A percentile compares a stretch with the other conserved stretches of the same genome.
Evolutionary conservation across 2,888 invertebrate species (phyloP).

Genomic region (Altica lythri): DNA sequence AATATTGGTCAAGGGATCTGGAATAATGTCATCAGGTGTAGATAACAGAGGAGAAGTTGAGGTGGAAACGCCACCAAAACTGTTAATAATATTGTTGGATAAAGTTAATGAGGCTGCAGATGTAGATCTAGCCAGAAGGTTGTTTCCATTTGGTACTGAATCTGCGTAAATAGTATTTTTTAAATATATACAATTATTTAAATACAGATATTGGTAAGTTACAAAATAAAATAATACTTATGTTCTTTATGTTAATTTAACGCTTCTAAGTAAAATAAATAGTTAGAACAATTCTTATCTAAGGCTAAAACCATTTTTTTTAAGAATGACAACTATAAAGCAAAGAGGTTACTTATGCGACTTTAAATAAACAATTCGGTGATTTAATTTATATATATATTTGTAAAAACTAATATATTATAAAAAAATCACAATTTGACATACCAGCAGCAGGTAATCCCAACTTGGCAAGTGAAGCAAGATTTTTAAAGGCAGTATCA

Average conservation of each 20-base stretch:
- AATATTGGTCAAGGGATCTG: conserved; percentile 61
- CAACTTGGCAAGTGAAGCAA: conserved; percentile 87
- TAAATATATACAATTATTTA: not conserved
- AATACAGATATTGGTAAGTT: not conserved
- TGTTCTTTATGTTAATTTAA: no score
- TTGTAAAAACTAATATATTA: no score
- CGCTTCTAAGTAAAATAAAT: no score
- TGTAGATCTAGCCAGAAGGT: conserved; percentile 63
- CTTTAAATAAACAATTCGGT: no score
- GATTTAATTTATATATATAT: no score
- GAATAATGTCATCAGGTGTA: conserved; percentile 57
- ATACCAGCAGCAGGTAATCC: conserved; percentile 69
- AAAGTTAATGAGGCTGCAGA: conserved; percentile 65
- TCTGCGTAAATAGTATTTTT: conserved; percentile 22
- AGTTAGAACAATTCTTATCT: no score
- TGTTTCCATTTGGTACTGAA: conserved; percentile 44
- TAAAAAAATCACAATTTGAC: no score
- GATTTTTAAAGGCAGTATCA: conserved; percentile 83
- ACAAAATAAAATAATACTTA: no score
- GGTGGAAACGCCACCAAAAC: conserved; percentile 64
- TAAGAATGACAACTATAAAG: no score
- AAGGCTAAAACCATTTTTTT: no score
- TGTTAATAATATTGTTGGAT: conserved; percentile 59
- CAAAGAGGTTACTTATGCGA: no score
- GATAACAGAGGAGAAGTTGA: conserved; percentile 67